A percentile compares a stretch with the other conserved stretches of the same genome.
Evolutionary conservation across 2,113 vertebrate species (phyloP).

Genomic region (Piprites chloris): DNA sequence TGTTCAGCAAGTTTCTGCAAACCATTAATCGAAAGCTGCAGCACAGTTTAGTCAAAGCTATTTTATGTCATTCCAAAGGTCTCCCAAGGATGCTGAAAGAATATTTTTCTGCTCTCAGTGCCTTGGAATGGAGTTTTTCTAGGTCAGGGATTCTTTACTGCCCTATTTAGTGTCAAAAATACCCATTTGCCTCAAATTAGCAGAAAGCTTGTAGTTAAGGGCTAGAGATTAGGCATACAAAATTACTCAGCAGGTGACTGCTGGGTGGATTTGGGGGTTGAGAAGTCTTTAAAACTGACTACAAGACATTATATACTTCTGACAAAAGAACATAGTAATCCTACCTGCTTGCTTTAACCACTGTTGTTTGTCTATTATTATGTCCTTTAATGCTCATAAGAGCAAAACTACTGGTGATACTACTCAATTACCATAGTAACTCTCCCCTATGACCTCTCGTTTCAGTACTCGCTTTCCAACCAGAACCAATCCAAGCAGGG

Average conservation of each 20-base stretch:
- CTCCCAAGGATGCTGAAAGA: conserved; percentile 76
- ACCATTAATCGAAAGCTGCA: conserved; percentile 66
- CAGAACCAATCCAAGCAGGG: conserved; percentile 76
- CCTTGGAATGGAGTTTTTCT: conserved; percentile 77
- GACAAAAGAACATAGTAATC: conserved; percentile 95
- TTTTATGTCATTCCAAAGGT: conserved; percentile 70
- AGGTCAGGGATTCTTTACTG: conserved; percentile 78
- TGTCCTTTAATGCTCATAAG: conserved; percentile 86
- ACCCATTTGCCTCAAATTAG: conserved; percentile 85
- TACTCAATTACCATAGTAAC: conserved; percentile 98
- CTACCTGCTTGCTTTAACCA: conserved; percentile 98
- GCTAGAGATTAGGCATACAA: conserved; percentile 86
- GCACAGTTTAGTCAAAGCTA: conserved; percentile 66
- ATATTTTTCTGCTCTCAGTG: conserved; percentile 74
- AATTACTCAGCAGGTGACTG: conserved; percentile 85
- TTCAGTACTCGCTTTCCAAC: conserved; percentile 69
- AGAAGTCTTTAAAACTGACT: conserved; percentile 97
- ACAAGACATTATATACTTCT: conserved; percentile 94
- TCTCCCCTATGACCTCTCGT: conserved; percentile 85
- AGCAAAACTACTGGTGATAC: conserved; percentile 89
- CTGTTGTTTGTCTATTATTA: conserved; percentile 92
- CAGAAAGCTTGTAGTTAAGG: conserved; percentile 79
- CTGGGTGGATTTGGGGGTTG: conserved; percentile 83
- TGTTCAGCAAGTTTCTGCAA: conserved; percentile 75
- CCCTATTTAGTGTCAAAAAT: conserved; percentile 82